Base-by-base conservation (phyloP, 92 coral and sea anemone species). In the Metridium senile region DNA sequence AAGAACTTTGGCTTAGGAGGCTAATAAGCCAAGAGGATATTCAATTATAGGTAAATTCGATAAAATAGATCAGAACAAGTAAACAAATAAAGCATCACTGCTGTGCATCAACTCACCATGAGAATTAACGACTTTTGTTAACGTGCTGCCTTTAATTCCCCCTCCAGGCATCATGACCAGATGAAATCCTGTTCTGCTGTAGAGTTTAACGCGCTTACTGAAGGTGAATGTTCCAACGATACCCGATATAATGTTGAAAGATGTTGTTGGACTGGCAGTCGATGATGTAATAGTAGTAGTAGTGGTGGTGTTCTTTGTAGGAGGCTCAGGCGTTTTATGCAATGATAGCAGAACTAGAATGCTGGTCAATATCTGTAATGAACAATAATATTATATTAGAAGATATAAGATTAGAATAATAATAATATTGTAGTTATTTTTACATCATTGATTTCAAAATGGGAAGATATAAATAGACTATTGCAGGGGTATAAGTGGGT, bases 151-250 rank as follows among this genome's bases (percentile, higher is more conserved):
- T 61, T 79, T 79, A 23, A 79, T 26, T 21, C 29, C 56, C 26
- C 84, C 84, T 1, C 70, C 66, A 21, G 84, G 84, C 56, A 79
- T 26, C 84, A 79, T 79, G 20, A 79, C 84, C 18, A 79, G 62
- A 46, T 79, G 84, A 79, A 79, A 79, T 25, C 84, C 84, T 13
- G 76, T 79, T 59, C 46, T 79, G 21, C 69, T 68, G 32, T 32
- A 70, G 7, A 79, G 70, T 69, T 70, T 69, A 9, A 68, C 84
- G 23, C 66, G 73, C 69, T 67, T 58, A 28, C 46, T 51, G 26
- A 79, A 68, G 11, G 77, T 69, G 22, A 70, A 57, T 28, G 62
- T 70, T 26, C 57, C 30, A 16, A 70, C 77, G 9, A 79, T 45
- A 20, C 76, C 47, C 1, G 76, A 22, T 58, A 79, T 20, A 9